These are phyloP conservation scores for Scarus forsteni DNA, from an alignment of 2,797 vertebrate species.

Conservation along the genomic window DNA sequence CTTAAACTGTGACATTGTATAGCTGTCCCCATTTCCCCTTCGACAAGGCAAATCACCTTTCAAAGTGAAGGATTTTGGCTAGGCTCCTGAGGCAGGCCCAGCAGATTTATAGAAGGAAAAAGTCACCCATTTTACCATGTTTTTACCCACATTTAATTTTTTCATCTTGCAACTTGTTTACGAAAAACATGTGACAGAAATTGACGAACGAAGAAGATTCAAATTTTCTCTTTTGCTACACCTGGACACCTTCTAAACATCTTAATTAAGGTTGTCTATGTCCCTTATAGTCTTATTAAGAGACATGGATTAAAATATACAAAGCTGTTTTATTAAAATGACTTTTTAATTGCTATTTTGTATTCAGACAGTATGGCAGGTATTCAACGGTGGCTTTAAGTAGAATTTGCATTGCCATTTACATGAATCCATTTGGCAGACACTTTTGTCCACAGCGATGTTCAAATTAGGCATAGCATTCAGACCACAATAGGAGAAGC, in stretches of 20 bases:
- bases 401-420: constrained; percentile 29
- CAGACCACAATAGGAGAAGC: not conserved
- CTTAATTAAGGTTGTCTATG: not conserved
- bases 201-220: no score
- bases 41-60: no score
- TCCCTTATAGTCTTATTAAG: not conserved
- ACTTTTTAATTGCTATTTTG: constrained; percentile 28
- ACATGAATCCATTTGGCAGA: constrained; percentile 14
- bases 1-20: no score
- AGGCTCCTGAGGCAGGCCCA: no score
- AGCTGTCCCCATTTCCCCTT: no score
- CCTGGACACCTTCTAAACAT: not conserved
- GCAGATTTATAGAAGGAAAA: no score
- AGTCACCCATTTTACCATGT: no score
- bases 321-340: constrained; percentile 20
- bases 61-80: no score
- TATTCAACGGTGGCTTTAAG: constrained; percentile 6
- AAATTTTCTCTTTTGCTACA: no score
- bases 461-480: constrained; percentile 5
- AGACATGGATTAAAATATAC: constrained; percentile 13
- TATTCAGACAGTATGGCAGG: constrained; percentile 14
- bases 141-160: no score
- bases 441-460: constrained; percentile 7
- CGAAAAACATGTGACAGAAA: no score
- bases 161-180: no score